phyloP scores from a whole-genome alignment of 1,140 invertebrate genomes.

The Neotoxoptera formosana region DNA sequence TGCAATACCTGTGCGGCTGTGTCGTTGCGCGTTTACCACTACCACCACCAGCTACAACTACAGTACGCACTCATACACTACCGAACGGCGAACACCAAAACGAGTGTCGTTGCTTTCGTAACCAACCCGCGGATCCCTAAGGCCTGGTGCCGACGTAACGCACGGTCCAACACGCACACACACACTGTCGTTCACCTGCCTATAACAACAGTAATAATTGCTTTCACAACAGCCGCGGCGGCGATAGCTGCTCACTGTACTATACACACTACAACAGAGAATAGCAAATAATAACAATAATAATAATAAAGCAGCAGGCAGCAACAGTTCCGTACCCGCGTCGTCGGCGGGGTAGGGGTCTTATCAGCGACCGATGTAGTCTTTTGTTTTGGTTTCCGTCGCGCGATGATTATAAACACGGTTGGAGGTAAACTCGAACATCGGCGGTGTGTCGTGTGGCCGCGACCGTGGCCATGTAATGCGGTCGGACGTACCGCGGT shows the following conservation, averaged over 20 bases:
- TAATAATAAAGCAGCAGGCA: neutral
- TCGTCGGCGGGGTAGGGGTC: neutral
- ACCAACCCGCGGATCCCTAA: conserved; percentile 9
- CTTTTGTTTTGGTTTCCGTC: neutral
- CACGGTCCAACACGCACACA: neutral
- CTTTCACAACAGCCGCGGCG: neutral
- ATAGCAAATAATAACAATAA: neutral
- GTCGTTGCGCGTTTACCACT: conserved; percentile 1
- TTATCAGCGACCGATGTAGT: neutral
- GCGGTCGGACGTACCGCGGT: neutral
- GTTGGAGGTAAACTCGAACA: conserved; percentile 4
- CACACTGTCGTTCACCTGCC: neutral
- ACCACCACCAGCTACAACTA: neutral
- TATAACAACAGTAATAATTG: neutral
- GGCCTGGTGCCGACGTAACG: neutral
- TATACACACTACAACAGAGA: neutral
- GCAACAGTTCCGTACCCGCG: neutral
- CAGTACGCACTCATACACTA: neutral
- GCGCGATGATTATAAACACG: neutral
- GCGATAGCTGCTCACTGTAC: neutral
- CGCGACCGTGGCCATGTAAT: neutral
- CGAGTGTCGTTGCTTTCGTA: conserved; percentile 31
- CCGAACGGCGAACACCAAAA: neutral
- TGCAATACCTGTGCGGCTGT: neutral
- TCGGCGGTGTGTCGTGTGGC: neutral